Base-by-base conservation (phyloP, 2,113 vertebrate genomes). In the Pseudorectes ferrugineus region DNA sequence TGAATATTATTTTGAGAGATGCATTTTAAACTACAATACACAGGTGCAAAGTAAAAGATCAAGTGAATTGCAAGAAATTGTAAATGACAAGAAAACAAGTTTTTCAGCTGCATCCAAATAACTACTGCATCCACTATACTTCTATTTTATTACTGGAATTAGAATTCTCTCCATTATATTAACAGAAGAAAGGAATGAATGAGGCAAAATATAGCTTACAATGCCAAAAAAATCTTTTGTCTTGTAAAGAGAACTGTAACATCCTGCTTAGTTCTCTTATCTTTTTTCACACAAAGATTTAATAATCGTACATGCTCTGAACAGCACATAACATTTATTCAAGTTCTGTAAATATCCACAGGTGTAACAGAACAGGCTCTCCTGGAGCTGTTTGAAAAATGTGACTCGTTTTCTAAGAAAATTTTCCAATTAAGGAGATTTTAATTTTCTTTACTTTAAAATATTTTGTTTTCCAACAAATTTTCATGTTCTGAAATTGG, bases 21-120 rank as follows among this genome's bases (percentile, higher is more conserved):
- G 66, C 88, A 81, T 92, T 89, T 92, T 84, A 83, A 95, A 87
- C 71, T 83, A 72, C 74, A 90, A 85, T 83, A 93, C 67, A 96
- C 55, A 94, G 71, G 51, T 89, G 59, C 63, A 63, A 94, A 11
- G 63, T 54, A 94, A 93, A 92, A 92, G 63, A 92, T 73, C 57
- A 83, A 90, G 54, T 72, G 82, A 97, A 95, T 38, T 71, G 85
- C 73, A 82, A 74, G 74, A 82, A 91, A 90, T 84, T 9, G 1
- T 43, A 79, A 75, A 58, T 66, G 45, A 95, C 78, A 92, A 88
- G 71, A 65, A 97, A 95, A 73, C 49, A 96, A 63, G 28, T 70
- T 89, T 94, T 94, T 96, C 48, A 62, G 62, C 43, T 78, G 65
- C 84, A 83, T 88, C 67, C 51, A 80, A 95, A 85, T 58, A 95